A percentile compares a stretch with the other conserved stretches of the same genome.
Evolutionary conservation across 2,888 invertebrate genomes (phyloP).

Genomic region (Cactoblastis cactorum): DNA sequence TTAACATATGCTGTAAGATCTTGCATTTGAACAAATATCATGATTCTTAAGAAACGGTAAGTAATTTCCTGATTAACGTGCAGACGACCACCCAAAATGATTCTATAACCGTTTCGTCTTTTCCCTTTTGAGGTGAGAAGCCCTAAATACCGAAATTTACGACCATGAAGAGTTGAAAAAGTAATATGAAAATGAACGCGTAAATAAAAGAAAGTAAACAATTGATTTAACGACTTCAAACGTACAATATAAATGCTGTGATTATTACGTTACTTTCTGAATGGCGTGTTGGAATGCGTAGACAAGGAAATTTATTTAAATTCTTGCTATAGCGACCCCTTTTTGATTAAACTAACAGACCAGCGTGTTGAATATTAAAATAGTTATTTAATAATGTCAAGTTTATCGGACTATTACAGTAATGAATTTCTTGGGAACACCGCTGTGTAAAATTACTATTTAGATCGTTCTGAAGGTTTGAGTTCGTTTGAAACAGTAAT

Average conservation of each 20-base stretch:
- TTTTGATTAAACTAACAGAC: neutral
- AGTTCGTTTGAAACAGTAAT: too few species aligned
- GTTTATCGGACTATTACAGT: neutral
- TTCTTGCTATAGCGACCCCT: neutral
- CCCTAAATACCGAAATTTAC: too few species aligned
- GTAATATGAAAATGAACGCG: neutral
- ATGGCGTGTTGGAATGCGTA: neutral
- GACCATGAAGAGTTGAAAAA: neutral
- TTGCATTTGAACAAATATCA: too few species aligned
- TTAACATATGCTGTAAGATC: too few species aligned
- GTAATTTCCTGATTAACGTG: too few species aligned
- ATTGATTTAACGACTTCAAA: neutral
- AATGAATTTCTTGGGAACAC: neutral
- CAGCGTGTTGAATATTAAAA: neutral
- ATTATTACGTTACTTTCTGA: neutral
- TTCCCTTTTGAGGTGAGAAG: too few species aligned
- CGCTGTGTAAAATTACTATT: constrained; percentile 3
- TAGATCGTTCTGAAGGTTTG: too few species aligned
- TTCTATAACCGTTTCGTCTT: too few species aligned
- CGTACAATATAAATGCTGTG: too few species aligned
- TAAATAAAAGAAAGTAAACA: too few species aligned
- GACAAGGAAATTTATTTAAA: neutral
- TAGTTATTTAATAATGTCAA: neutral
- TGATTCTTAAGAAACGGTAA: too few species aligned
- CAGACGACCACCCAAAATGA: too few species aligned